phyloP scores from a whole-genome alignment of 2,888 invertebrate genomes.

The Geophilus truncorum region DNA sequence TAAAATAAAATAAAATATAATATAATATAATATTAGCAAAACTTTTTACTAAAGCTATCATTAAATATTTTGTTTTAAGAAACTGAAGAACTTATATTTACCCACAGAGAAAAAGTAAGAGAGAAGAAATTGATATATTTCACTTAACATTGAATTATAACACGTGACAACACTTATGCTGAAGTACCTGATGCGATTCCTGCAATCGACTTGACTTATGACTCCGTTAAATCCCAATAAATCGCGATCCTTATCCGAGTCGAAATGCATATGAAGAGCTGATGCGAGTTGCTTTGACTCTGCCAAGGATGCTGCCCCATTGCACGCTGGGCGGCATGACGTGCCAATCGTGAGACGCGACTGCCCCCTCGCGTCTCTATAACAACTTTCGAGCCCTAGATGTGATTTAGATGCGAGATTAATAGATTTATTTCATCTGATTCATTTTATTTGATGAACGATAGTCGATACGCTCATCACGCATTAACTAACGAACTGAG shows the following conservation, averaged over 20 bases:
- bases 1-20: too few species aligned
- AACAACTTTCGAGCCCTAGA: background rate
- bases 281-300: slow-evolving; percentile 4
- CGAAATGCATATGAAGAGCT: slow-evolving; percentile 6
- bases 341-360: background rate
- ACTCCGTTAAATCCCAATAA: background rate
- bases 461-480: background rate
- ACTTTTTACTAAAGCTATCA: too few species aligned
- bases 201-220: background rate
- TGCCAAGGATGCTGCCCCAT: slow-evolving; percentile 8
- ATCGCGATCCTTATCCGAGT: background rate
- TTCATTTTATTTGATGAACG: background rate
- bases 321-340: slow-evolving; percentile 10
- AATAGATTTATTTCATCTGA: background rate
- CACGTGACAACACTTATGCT: background rate
- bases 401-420: background rate
- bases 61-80: too few species aligned
- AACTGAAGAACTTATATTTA: too few species aligned
- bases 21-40: too few species aligned
- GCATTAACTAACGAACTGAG: background rate
- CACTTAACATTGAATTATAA: background rate
- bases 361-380: background rate
- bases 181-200: background rate
- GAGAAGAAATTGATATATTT: background rate
- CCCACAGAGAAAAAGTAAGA: background rate